Evolutionary conservation across 2,113 vertebrate genomes (phyloP).

Genomic region (Carlito syrichta): DNA sequence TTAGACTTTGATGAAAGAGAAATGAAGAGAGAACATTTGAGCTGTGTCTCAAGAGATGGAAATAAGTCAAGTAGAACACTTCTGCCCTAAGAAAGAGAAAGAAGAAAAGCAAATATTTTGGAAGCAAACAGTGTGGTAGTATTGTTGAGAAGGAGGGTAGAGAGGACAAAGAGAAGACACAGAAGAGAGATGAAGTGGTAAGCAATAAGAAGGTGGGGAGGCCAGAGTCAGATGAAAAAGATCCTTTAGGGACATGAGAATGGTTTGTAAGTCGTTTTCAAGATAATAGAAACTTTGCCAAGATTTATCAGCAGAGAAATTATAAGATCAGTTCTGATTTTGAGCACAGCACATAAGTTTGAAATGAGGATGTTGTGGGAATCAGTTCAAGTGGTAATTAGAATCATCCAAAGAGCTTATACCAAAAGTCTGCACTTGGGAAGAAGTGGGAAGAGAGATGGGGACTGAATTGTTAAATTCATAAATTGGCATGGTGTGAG

Average conservation of each 20-base stretch:
- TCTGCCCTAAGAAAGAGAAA: neutral
- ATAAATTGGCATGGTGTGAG: neutral
- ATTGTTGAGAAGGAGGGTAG: rapidly evolving
- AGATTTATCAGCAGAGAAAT: neutral
- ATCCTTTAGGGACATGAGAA: neutral
- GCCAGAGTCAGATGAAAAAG: neutral
- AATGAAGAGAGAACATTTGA: neutral
- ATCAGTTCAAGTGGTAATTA: neutral
- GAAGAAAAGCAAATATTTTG: neutral
- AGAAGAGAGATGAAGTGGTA: neutral
- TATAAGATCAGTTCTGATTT: neutral
- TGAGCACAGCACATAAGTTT: neutral
- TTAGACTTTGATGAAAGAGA: neutral
- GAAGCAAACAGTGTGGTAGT: rapidly evolving
- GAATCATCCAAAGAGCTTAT: neutral
- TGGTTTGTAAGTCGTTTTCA: neutral
- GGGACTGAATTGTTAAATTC: neutral
- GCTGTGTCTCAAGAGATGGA: neutral
- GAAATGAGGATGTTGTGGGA: neutral
- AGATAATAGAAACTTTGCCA: neutral
- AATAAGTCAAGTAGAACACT: neutral
- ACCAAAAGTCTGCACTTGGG: neutral
- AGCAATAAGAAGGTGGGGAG: neutral
- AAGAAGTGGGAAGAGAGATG: neutral
- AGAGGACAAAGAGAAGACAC: neutral